Evolutionary conservation across 2,113 vertebrate species (phyloP).

Genomic region (Clarias gariepinus): DNA sequence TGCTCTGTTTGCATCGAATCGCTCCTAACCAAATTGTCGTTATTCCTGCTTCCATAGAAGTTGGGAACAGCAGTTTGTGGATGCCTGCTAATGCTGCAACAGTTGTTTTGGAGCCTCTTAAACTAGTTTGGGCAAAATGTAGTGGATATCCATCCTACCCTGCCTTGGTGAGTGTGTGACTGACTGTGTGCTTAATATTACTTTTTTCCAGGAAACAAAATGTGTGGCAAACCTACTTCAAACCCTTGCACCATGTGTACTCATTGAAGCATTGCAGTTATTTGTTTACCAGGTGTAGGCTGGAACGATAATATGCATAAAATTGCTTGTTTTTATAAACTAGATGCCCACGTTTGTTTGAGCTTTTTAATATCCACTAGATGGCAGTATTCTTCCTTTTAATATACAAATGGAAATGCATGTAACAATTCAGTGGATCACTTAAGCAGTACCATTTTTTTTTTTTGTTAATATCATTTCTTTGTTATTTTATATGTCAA

Average conservation of each 20-base stretch:
- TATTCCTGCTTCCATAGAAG: conserved; percentile 81
- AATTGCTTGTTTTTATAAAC: background rate
- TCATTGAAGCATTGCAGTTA: background rate
- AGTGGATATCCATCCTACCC: conserved; percentile 98
- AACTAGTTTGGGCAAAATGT: conserved; percentile 99
- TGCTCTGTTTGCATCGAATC: conserved; percentile 58
- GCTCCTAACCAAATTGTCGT: conserved; percentile 67
- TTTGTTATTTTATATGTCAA: background rate
- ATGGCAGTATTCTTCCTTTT: conserved; percentile 58
- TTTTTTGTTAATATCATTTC: background rate
- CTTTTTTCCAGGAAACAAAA: background rate
- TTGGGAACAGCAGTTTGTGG: conserved; percentile 96
- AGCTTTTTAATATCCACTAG: conserved; percentile 52
- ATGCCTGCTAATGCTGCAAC: conserved; percentile 89
- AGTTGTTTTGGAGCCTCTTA: conserved; percentile 92
- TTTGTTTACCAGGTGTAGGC: background rate
- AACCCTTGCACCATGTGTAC: background rate
- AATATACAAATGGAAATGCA: conserved; percentile 12
- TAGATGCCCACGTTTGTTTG: background rate
- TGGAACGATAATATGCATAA: background rate
- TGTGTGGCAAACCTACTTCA: background rate
- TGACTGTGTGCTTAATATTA: conserved; percentile 4
- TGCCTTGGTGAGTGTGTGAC: conserved; percentile 90
- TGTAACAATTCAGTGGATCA: background rate
- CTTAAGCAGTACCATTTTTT: background rate